phyloP scores from a whole-genome alignment of 2,797 vertebrate genomes.

The Etheostoma perlongum region DNA sequence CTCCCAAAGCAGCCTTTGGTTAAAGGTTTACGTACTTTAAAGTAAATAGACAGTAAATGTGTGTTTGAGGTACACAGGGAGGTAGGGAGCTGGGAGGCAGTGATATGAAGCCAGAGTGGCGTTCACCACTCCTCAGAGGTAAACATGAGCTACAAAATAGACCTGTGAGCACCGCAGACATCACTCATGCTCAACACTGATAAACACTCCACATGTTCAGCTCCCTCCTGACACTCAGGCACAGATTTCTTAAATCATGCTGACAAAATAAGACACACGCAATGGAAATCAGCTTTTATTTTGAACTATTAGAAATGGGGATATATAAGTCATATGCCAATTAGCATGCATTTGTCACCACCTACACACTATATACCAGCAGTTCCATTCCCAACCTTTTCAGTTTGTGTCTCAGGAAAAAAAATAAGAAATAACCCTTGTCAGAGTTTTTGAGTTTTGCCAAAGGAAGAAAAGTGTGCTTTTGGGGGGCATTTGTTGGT shows the following conservation, averaged over 20 bases:
- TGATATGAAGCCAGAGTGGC: conserved; percentile 30
- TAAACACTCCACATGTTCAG: conserved; percentile 31
- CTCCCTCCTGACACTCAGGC: conserved; percentile 7
- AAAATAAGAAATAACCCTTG: not conserved
- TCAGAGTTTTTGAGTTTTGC: not conserved
- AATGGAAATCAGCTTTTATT: conserved; percentile 19
- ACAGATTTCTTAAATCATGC: conserved; percentile 22
- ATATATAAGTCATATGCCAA: conserved; percentile 8
- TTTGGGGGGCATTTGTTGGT: too few species aligned
- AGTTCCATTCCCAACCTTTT: not conserved
- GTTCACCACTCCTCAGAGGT: conserved; percentile 19
- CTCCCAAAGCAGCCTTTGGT: conserved; percentile 58
- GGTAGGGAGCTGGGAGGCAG: conserved; percentile 33
- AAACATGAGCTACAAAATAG: conserved; percentile 21
- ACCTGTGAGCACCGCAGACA: conserved; percentile 24
- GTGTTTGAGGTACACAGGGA: conserved; percentile 52
- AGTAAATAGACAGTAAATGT: conserved; percentile 57
- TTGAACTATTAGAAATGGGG: conserved; percentile 8
- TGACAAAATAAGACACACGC: not conserved
- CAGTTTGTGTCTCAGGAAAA: not conserved
- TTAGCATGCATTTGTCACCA: conserved; percentile 1
- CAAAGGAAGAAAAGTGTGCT: not conserved
- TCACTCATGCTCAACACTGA: conserved; percentile 34
- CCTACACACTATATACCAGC: not conserved
- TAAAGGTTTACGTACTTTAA: conserved; percentile 41